Percentiles rank a stretch among this genome's conserved stretches.
Evolutionary conservation across 2,888 invertebrate genomes (phyloP).

Genomic region (Mechanitis messenoides): DNA sequence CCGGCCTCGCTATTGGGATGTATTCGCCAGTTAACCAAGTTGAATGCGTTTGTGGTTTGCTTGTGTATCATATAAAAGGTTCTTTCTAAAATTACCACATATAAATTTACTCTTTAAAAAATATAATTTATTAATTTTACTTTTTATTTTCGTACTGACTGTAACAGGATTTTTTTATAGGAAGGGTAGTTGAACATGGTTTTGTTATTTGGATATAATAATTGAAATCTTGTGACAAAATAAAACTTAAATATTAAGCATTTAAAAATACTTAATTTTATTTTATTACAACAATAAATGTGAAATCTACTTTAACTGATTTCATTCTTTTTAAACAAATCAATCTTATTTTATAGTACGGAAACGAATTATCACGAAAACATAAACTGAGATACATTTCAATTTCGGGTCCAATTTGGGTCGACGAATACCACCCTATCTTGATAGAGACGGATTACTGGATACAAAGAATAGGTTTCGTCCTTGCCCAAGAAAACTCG

Average conservation of each 20-base stretch:
- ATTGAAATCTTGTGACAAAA: too few relatives aligned
- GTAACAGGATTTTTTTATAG: too few relatives aligned
- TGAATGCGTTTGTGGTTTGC: not conserved
- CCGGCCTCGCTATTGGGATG: constrained; percentile 2
- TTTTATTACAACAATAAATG: not conserved
- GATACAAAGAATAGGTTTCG: constrained; percentile 48
- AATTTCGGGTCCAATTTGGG: constrained; percentile 35
- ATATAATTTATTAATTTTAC: too few relatives aligned
- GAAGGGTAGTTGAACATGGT: too few relatives aligned
- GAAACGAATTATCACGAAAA: constrained; percentile 29
- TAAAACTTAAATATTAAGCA: too few relatives aligned
- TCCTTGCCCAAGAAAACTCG: constrained; percentile 45
- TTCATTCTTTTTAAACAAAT: constrained; percentile 20
- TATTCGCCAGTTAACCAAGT: constrained; percentile 5
- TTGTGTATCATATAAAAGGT: not conserved
- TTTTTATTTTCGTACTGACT: too few relatives aligned
- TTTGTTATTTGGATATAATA: too few relatives aligned
- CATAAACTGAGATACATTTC: constrained; percentile 28
- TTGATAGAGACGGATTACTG: constrained; percentile 65
- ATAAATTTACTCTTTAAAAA: too few relatives aligned
- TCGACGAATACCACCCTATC: constrained; percentile 55
- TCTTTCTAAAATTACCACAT: not conserved
- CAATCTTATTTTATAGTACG: constrained; percentile 27
- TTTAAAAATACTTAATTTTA: too few relatives aligned
- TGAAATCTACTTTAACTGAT: constrained; percentile 9